A percentile compares a stretch with the other conserved stretches of the same genome.
phyloP scores from a whole-genome alignment of 2,797 vertebrate species.

The Cossypha niveicapilla region DNA sequence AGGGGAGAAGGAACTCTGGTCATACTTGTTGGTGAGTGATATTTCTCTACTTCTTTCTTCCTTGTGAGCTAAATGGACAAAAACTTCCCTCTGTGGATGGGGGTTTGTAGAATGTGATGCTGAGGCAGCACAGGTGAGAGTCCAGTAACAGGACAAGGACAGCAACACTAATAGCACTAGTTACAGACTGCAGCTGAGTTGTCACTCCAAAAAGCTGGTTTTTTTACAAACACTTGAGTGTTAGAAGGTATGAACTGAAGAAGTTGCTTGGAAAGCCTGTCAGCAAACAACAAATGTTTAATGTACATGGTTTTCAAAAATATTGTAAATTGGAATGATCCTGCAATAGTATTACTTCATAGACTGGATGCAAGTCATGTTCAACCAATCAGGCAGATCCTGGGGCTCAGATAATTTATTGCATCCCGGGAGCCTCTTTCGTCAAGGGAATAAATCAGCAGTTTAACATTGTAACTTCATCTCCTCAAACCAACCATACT shows the following conservation, averaged over 20 bases:
- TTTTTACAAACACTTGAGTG: not conserved
- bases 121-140: not conserved
- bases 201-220: not conserved
- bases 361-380: not conserved
- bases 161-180: not conserved
- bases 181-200: not conserved
- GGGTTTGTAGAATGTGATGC: not conserved
- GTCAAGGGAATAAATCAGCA: not conserved
- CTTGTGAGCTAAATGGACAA: not conserved
- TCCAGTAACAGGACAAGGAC: not conserved
- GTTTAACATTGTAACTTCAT: not conserved
- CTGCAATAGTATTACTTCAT: not conserved
- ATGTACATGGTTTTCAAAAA: not conserved
- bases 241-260: not conserved
- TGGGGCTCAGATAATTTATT: not conserved
- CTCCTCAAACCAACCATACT: not conserved
- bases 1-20: conserved; percentile 3
- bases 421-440: not conserved
- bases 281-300: not conserved
- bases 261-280: not conserved
- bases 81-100: not conserved
- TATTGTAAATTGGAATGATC: not conserved
- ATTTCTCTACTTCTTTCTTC: not conserved
- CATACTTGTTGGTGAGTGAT: not conserved
- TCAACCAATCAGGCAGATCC: not conserved